Evolutionary conservation across 2,113 vertebrate genomes (phyloP).

Genomic region (Argyrosomus japonicus): DNA sequence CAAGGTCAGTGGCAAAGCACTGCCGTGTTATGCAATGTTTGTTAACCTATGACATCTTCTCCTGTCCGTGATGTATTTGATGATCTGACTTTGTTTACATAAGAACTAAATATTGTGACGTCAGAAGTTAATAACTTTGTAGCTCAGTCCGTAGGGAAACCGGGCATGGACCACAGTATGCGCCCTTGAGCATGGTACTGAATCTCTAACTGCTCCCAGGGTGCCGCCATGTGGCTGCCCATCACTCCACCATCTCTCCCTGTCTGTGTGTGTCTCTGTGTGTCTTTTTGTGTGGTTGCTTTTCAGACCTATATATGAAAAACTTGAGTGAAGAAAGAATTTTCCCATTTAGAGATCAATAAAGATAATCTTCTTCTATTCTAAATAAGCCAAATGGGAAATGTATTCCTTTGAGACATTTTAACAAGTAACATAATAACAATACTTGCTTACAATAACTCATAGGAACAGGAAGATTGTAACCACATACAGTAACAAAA

Average conservation of each 20-base stretch:
- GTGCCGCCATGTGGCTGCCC: no score
- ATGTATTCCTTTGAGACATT: not conserved
- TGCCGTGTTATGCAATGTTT: not conserved
- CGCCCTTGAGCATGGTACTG: no score
- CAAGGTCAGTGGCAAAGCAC: not conserved
- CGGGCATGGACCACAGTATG: no score
- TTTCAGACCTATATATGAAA: no score
- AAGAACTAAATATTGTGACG: not conserved
- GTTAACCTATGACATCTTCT: not conserved
- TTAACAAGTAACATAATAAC: not conserved
- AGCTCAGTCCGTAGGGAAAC: no score
- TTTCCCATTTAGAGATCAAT: no score
- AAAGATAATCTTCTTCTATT: not conserved
- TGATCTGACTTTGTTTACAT: not conserved
- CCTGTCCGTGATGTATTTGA: not conserved
- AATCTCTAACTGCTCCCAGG: no score
- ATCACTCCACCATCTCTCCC: no score
- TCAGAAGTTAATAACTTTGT: no score
- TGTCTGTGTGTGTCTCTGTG: no score
- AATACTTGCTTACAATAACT: not conserved
- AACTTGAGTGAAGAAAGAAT: no score
- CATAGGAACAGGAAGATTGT: not conserved
- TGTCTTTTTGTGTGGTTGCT: no score
- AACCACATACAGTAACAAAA: not conserved
- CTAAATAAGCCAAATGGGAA: not conserved